Base-by-base conservation (phyloP, 2,113 vertebrate species). In the Sinocyclocheilus anophthalmus region DNA sequence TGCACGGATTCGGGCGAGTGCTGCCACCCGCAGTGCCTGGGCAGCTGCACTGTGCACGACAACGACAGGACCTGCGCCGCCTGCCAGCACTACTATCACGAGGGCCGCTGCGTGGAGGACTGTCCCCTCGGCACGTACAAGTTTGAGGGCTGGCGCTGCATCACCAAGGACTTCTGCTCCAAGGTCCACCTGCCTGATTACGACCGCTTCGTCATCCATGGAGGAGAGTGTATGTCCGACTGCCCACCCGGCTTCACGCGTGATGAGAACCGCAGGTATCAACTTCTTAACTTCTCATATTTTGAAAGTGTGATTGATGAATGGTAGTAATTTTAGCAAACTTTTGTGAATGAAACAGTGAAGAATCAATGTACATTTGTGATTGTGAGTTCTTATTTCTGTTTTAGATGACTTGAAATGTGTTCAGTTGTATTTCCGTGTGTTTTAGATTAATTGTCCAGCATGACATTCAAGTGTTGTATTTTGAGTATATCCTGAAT, bases 101-200 rank as follows among this genome's bases (percentile, higher is more conserved):
- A 96, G 24, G 97, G 96, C 0, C 93, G 94, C 91, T 99, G 98
- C 14, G 94, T 99, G 88, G 92, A 95, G 10, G 94, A 93, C 92
- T 99, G 98, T 85, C 98, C 98, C 0, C 92, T 92, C 0, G 95
- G 93, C 92, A 99, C 97, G 72, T 99, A 96, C 95, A 95, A 94
- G 89, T 99, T 99, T 0, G 96, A 99, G 91, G 98, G 97, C 90
- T 99, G 98, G 98, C 97, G 97, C 88, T 99, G 98, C 1, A 96
- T 99, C 90, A 97, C 95, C 1, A 94, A 94, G 0, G 96, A 98
- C 39, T 91, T 96, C 14, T 99, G 98, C 84, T 95, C 96, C 90
- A 94, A 91, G 61, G 94, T 97, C 85, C 96, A 95, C 0, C 94
- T 95, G 16, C 88, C 93, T 0, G 96, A 97, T 2, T 90, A 86